Evolutionary conservation across 2,888 invertebrate genomes (phyloP).

Genomic region (Trisateles emortualis): DNA sequence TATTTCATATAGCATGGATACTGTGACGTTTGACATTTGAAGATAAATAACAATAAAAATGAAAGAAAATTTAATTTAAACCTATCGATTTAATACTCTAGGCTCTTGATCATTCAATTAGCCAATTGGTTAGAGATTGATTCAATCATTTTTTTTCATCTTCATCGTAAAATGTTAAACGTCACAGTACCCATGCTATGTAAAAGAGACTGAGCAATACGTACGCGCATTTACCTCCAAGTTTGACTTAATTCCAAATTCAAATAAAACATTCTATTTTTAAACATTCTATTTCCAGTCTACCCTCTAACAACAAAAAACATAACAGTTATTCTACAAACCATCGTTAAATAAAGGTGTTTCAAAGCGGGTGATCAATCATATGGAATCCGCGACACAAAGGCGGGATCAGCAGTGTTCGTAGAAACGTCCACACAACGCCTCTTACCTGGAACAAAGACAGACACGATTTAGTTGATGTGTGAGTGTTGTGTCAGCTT

Average conservation of each 20-base stretch:
- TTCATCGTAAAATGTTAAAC: too few relatives aligned
- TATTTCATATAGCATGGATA: too few relatives aligned
- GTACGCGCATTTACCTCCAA: too few relatives aligned
- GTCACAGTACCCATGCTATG: too few relatives aligned
- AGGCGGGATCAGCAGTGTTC: constrained; percentile 46
- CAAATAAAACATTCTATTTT: not conserved
- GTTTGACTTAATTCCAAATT: not conserved
- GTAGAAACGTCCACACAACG: constrained; percentile 49
- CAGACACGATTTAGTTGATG: constrained; percentile 35
- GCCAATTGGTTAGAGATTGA: too few relatives aligned
- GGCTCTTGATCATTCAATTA: too few relatives aligned
- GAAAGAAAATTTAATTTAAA: too few relatives aligned
- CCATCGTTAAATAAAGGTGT: constrained; percentile 14
- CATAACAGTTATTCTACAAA: constrained; percentile 6
- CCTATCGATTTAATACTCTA: too few relatives aligned
- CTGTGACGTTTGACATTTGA: too few relatives aligned
- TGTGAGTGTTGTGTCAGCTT: constrained; percentile 25
- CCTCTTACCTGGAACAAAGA: constrained; percentile 72
- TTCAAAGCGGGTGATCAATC: constrained; percentile 42
- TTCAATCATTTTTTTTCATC: too few relatives aligned
- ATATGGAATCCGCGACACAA: constrained; percentile 42
- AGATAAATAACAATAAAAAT: too few relatives aligned
- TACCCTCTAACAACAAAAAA: not conserved
- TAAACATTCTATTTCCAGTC: not conserved
- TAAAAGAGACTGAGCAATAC: too few relatives aligned